These are phyloP conservation scores for Trisateles emortualis DNA, from an alignment of 2,888 invertebrate genomes.

Conservation along the genomic window DNA sequence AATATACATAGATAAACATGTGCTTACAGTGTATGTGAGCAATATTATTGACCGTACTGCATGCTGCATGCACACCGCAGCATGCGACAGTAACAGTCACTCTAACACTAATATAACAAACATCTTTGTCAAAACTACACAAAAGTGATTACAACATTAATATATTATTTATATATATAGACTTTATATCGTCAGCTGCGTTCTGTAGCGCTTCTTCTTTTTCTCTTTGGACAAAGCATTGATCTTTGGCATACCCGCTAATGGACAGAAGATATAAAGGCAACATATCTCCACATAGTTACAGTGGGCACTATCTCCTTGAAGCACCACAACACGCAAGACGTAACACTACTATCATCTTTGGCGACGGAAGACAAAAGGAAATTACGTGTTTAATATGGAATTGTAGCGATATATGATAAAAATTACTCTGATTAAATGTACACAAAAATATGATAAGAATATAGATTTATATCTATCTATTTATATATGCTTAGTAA, in stretches of 20 bases:
- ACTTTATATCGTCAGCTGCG: conserved; percentile 18
- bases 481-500: background rate
- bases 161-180: conserved; percentile 27
- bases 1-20: conserved; percentile 48
- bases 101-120: conserved; percentile 42
- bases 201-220: conserved; percentile 18
- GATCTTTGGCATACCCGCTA: conserved; percentile 26
- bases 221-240: conserved; percentile 24
- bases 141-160: conserved; percentile 40
- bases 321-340: conserved; percentile 35
- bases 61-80: background rate
- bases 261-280: conserved; percentile 17
- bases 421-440: conserved; percentile 32
- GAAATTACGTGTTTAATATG: conserved; percentile 22
- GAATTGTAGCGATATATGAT: conserved; percentile 25
- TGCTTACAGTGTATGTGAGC: conserved; percentile 74
- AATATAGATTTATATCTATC: conserved; percentile 1
- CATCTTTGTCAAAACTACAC: conserved; percentile 41
- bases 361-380: conserved; percentile 49
- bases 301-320: conserved; percentile 18
- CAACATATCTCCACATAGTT: conserved; percentile 17
- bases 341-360: conserved; percentile 26
- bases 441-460: conserved; percentile 35
- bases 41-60: conserved; percentile 50
- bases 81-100: conserved; percentile 22